Base-by-base conservation (phyloP, 1,140 invertebrate species). In the Drosophila melanica region DNA sequence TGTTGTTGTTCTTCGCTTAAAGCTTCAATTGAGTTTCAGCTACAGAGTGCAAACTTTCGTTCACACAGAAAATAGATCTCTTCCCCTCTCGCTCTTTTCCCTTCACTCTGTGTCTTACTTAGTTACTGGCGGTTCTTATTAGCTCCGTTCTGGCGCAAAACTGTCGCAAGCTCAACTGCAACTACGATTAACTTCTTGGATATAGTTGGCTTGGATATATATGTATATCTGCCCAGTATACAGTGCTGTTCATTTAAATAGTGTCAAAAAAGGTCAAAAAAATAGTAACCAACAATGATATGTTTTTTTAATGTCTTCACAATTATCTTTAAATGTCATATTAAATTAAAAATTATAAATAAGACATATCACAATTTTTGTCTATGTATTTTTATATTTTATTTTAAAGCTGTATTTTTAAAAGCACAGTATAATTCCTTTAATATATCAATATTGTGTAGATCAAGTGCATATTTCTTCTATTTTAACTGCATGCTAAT, bases 181-280 rank as follows among this genome's bases (percentile, higher is more conserved):
- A 77, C 76, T 77, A 63, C 80, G 72, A 84, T 84, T 84, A 84
- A 81, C 78, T 85, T 55, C 57, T 86, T 81, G 70, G 69, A 63
- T 71, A 57, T 53, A 71, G 69, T 64, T 54, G 23, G 12, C 47
- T 53, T 65, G 58, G 72, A 68, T 68, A 50, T 64, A 14, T 27
- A 41, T 30, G n/a, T n/a, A 23, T 23, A 23, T 23, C 10, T 30
- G 3, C 45, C 20, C 5, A 23, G 20, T 6, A 27, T 16, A 44
- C 55, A 44, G 2, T 18, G 27, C n/a, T 18, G 41, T 8, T 10
- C 41, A 58, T 11, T 18, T 18, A 1, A 30, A 45, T 45, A 16
- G 41, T 7, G 20, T 23, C 20, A 27, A 4, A 35, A 35, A 35
- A 10, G 7, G 5, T 23, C 23, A 23, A 23, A 2, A 23, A 23